phyloP scores from a whole-genome alignment of 1,140 invertebrate genomes.

The Zaprionus capensis region DNA sequence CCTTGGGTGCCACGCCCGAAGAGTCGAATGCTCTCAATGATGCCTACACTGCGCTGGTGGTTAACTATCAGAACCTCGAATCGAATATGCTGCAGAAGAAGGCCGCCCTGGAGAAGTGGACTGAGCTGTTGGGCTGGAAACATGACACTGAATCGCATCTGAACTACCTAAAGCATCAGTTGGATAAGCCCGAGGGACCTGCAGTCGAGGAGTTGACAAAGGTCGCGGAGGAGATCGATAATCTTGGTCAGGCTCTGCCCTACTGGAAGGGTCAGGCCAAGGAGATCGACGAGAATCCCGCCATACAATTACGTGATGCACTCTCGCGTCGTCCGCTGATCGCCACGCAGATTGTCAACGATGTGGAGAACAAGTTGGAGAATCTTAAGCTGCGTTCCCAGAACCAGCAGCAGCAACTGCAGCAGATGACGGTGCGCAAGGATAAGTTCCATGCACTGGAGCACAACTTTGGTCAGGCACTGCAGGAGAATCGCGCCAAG shows the following conservation, averaged over 20 bases:
- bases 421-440: conserved; percentile 89
- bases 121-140: conserved; percentile 92
- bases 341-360: conserved; percentile 88
- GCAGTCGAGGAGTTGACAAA: conserved; percentile 87
- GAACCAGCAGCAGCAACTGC: conserved; percentile 87
- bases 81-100: conserved; percentile 91
- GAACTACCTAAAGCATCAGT: conserved; percentile 91
- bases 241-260: conserved; percentile 87
- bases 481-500: conserved; percentile 86
- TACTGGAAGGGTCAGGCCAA: conserved; percentile 89
- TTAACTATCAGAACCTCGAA: conserved; percentile 91
- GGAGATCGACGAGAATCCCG: conserved; percentile 88
- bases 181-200: conserved; percentile 89
- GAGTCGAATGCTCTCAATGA: conserved; percentile 90
- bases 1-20: conserved; percentile 88
- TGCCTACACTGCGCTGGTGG: conserved; percentile 89
- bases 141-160: conserved; percentile 92
- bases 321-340: conserved; percentile 88
- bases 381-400: conserved; percentile 88
- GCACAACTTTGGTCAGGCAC: conserved; percentile 87
- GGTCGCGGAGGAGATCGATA: conserved; percentile 88
- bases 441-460: conserved; percentile 89
- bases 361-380: conserved; percentile 89
- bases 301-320: conserved; percentile 88
- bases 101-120: conserved; percentile 91